A percentile compares a stretch with the other conserved stretches of the same genome.
phyloP scores from a whole-genome alignment of 2,888 invertebrate species.

The Habroteleia sp. region DNA sequence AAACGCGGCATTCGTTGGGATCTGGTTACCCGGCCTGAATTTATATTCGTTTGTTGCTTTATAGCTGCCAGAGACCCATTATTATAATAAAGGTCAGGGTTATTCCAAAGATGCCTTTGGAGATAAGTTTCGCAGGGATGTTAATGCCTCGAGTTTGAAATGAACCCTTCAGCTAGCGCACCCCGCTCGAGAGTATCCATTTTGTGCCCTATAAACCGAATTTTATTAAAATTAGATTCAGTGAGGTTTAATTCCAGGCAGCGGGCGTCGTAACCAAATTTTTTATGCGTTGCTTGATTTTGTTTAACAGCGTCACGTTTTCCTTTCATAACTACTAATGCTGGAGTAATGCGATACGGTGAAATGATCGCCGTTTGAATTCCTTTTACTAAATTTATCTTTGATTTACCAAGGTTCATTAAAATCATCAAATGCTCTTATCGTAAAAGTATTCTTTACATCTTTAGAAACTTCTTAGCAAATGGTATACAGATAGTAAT shows the following conservation, averaged over 20 bases:
- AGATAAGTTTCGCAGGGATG: conserved; percentile 44
- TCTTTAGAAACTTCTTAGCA: no score
- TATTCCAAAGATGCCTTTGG: conserved; percentile 25
- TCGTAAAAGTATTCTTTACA: no score
- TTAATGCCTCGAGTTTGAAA: conserved; percentile 33
- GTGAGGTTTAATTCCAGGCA: conserved; percentile 24
- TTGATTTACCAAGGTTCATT: no score
- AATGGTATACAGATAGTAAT: no score
- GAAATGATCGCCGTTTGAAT: neutral
- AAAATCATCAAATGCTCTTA: no score
- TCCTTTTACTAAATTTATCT: no score
- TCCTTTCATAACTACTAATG: conserved; percentile 14
- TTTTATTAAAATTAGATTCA: conserved; percentile 55
- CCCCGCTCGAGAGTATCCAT: conserved; percentile 9
- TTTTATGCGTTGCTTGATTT: conserved; percentile 4
- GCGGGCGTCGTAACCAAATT: conserved; percentile 2
- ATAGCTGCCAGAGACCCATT: conserved; percentile 38
- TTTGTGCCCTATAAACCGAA: conserved; percentile 29
- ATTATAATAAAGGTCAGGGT: conserved; percentile 58
- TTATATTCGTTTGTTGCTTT: conserved; percentile 51
- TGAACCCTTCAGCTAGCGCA: conserved; percentile 26
- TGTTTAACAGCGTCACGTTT: conserved; percentile 8
- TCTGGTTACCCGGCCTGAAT: conserved; percentile 36
- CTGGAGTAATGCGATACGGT: neutral
- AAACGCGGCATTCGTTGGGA: conserved; percentile 21